These are phyloP conservation scores for Oreonectes daqikongensis DNA, from an alignment of 2,797 vertebrate species.

Conservation along the genomic window DNA sequence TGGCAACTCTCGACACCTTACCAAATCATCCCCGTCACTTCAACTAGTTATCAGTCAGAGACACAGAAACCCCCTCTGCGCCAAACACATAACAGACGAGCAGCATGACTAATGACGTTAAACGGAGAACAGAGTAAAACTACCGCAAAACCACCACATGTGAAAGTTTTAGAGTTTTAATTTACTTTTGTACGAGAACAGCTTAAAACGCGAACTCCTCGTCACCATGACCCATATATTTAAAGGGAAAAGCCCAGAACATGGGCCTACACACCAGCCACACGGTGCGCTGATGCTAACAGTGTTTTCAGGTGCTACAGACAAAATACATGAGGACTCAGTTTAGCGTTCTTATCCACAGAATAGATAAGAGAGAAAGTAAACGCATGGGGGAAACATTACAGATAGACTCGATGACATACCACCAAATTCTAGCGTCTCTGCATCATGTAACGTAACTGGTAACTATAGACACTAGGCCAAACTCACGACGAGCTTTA, in stretches of 20 bases:
- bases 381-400: neutral
- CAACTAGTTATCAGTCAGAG: neutral
- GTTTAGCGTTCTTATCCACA: neutral
- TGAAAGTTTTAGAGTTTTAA: neutral
- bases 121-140: neutral
- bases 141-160: neutral
- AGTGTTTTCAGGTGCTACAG: neutral
- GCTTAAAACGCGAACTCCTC: neutral
- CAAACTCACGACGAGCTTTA: conserved; percentile 41
- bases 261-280: conserved; percentile 26
- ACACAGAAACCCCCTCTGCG: neutral
- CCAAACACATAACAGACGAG: neutral
- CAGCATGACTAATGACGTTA: neutral
- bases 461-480: conserved; percentile 44
- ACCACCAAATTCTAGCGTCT: neutral
- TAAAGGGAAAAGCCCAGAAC: neutral
- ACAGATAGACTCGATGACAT: neutral
- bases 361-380: neutral
- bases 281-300: conserved; percentile 39
- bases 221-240: neutral
- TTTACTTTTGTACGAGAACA: neutral
- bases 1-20: too few species aligned
- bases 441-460: too few species aligned
- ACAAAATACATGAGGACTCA: neutral
- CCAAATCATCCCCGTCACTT: too few species aligned